Conservation (phyloP, 2,797 vertebrate genomes). For the Chromobotia macracanthus region DNA sequence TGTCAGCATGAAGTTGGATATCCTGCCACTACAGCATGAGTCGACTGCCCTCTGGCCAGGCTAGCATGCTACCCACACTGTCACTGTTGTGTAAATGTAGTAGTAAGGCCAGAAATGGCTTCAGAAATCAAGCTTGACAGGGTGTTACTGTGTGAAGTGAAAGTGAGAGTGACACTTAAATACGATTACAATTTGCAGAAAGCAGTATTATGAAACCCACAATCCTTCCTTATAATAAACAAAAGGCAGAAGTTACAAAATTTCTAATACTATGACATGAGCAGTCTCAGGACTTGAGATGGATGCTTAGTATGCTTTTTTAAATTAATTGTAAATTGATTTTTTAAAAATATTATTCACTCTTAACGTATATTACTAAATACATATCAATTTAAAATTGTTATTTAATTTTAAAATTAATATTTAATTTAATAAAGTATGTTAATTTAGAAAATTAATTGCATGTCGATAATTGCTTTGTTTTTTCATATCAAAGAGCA, state of each 20-base stretch:
- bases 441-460: neutral
- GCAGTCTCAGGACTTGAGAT: neutral
- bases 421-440: too few species aligned
- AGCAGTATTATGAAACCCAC: neutral
- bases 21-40: conserved; percentile 17
- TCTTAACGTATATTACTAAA: too few species aligned
- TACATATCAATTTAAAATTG: too few species aligned
- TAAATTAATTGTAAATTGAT: neutral
- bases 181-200: neutral
- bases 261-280: neutral
- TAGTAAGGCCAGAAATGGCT: conserved; percentile 5
- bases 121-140: conserved; percentile 33
- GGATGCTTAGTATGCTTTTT: neutral
- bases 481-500: neutral
- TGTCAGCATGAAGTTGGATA: neutral
- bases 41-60: conserved; percentile 8
- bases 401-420: too few species aligned
- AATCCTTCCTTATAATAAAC: neutral
- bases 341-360: neutral
- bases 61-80: conserved; percentile 25
- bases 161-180: conserved; percentile 20
- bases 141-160: conserved; percentile 7
- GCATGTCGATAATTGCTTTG: neutral
- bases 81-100: conserved; percentile 28
- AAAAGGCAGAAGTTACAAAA: neutral